phyloP scores from a whole-genome alignment of 2,888 invertebrate genomes.

The Agrochola litura region DNA sequence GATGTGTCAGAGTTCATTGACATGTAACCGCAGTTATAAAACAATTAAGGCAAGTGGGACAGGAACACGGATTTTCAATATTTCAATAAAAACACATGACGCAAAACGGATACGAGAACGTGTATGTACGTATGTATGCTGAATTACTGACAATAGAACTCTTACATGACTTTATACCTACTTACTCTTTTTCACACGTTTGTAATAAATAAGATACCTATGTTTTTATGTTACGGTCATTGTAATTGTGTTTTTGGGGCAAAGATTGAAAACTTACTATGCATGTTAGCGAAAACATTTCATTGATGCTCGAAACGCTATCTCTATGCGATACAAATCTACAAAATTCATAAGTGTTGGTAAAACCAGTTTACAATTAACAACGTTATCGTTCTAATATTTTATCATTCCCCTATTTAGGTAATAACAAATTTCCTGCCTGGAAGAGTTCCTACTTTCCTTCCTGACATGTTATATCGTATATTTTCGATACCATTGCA shows the following conservation, averaged over 20 bases:
- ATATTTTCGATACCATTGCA: background rate
- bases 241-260: constrained; percentile 51
- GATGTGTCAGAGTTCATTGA: constrained; percentile 71
- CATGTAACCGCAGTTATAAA: constrained; percentile 72
- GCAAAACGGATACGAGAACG: constrained; percentile 59
- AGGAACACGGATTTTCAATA: constrained; percentile 71
- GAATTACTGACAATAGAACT: constrained; percentile 43
- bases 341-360: background rate
- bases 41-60: constrained; percentile 77
- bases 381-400: background rate
- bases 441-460: background rate
- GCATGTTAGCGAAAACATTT: constrained; percentile 29
- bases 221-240: constrained; percentile 47
- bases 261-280: constrained; percentile 31
- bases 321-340: constrained; percentile 14
- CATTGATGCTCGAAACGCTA: constrained; percentile 35
- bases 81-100: constrained; percentile 66
- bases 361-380: background rate
- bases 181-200: constrained; percentile 36
- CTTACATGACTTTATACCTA: constrained; percentile 38
- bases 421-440: background rate
- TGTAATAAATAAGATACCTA: constrained; percentile 40
- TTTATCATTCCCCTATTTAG: background rate
- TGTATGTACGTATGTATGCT: background rate
- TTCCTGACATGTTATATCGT: background rate